A percentile compares a stretch with the other conserved stretches of the same genome.
phyloP scores from a whole-genome alignment of 1,140 invertebrate species.

The Archivesica marissinica region DNA sequence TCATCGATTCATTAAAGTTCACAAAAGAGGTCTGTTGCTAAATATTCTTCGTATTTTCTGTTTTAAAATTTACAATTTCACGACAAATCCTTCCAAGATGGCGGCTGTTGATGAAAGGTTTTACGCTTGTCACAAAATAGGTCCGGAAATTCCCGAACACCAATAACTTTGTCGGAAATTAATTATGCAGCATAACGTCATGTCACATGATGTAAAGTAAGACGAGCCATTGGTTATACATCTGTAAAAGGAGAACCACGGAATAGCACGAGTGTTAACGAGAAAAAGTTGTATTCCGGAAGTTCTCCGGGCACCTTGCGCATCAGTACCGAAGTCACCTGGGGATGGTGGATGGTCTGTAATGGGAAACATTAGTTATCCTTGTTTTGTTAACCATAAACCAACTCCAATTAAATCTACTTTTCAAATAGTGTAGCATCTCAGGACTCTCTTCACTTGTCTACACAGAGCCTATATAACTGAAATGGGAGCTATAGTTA shows the following conservation, averaged over 20 bases:
- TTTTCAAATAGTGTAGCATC: too few relatives aligned
- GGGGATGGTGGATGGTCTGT: too few relatives aligned
- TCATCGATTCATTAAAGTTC: constrained; percentile 16
- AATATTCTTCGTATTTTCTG: constrained; percentile 41
- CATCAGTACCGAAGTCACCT: too few relatives aligned
- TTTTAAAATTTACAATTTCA: constrained; percentile 65
- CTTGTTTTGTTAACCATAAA: too few relatives aligned
- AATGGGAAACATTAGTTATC: too few relatives aligned
- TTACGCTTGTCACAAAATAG: constrained; percentile 92
- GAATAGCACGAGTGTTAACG: neutral
- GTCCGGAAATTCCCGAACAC: constrained; percentile 89
- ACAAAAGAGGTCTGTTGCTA: neutral
- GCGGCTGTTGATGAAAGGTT: constrained; percentile 96
- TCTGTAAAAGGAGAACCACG: neutral
- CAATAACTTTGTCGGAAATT: constrained; percentile 74
- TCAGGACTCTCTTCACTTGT: too few relatives aligned
- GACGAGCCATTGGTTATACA: neutral
- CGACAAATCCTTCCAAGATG: constrained; percentile 92
- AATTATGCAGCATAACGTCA: constrained; percentile 75
- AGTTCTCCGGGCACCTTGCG: too few relatives aligned
- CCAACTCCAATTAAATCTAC: too few relatives aligned
- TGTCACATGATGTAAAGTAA: constrained; percentile 70
- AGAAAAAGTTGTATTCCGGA: too few relatives aligned
- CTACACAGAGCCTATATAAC: too few relatives aligned
- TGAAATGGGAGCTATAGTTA: too few relatives aligned